These are phyloP conservation scores for Cerceris rybyensis DNA, from an alignment of 2,888 invertebrate species.

Conservation along the genomic window DNA sequence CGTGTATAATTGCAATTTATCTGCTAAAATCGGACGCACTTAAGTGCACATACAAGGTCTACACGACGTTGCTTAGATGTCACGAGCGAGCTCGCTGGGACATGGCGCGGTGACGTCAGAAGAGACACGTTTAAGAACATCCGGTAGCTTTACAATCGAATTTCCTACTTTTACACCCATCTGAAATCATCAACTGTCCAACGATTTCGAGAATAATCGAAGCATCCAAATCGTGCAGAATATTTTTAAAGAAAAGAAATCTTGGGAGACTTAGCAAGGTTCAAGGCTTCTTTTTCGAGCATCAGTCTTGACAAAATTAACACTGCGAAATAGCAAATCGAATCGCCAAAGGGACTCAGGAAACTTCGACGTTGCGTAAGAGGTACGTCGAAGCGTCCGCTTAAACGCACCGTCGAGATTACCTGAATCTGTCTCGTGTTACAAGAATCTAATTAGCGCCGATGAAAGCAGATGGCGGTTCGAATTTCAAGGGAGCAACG, in stretches of 20 bases:
- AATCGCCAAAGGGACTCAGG: no score
- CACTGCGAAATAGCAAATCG: no score
- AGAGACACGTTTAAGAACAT: slow-evolving; percentile 32
- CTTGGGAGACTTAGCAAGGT: no score
- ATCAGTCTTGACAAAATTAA: no score
- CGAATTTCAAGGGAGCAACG: slow-evolving; percentile 36
- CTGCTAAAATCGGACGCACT: neutral
- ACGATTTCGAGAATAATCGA: no score
- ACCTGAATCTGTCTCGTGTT: slow-evolving; percentile 19
- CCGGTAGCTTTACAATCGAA: slow-evolving; percentile 19
- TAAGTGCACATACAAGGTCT: no score
- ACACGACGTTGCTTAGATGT: neutral
- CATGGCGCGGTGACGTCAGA: slow-evolving; percentile 33
- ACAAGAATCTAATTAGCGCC: slow-evolving; percentile 41
- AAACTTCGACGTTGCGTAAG: no score
- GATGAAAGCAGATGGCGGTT: slow-evolving; percentile 42
- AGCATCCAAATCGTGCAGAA: no score
- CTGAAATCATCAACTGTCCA: no score
- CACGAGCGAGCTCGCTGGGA: slow-evolving; percentile 14
- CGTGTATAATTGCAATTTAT: neutral
- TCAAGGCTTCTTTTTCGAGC: no score
- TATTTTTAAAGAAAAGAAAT: no score
- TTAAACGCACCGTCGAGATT: neutral
- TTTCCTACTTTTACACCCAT: neutral
- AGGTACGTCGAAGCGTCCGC: neutral